Evolutionary conservation across 2,888 invertebrate genomes (phyloP).

Genomic region (Drosophila fungiperda): DNA sequence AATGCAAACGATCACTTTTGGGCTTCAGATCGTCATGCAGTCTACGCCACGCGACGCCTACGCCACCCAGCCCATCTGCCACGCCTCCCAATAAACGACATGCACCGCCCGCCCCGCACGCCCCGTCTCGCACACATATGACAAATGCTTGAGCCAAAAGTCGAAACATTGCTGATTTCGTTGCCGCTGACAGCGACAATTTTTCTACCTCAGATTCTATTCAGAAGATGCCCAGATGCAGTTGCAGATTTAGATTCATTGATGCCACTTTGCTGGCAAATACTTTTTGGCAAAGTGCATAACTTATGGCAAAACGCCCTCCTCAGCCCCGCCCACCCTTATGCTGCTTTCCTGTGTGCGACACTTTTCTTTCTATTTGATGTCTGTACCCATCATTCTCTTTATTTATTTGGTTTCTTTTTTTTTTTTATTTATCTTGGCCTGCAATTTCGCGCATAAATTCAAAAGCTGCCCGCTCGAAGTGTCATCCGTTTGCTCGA

Average conservation of each 20-base stretch:
- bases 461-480: constrained; percentile 53
- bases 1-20: constrained; percentile 37
- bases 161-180: constrained; percentile 62
- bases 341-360: constrained; percentile 20
- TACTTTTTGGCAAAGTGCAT: constrained; percentile 72
- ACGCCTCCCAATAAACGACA: constrained; percentile 41
- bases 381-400: constrained; percentile 65
- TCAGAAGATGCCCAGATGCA: constrained; percentile 19
- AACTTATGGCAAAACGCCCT: constrained; percentile 34
- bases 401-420: constrained; percentile 55
- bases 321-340: background rate
- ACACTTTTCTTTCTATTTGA: constrained; percentile 70
- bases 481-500: constrained; percentile 40
- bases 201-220: constrained; percentile 56
- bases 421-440: constrained; percentile 65
- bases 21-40: constrained; percentile 68
- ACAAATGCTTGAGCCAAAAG: constrained; percentile 55
- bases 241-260: constrained; percentile 68
- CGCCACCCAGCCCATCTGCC: constrained; percentile 45
- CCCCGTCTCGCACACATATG: constrained; percentile 12
- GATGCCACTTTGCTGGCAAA: constrained; percentile 78
- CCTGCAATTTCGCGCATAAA: constrained; percentile 76
- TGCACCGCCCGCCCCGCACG: background rate
- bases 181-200: constrained; percentile 71
- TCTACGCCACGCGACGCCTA: constrained; percentile 79